These are phyloP conservation scores for Poecilia latipinna DNA, from an alignment of 2,113 vertebrate species.

Conservation along the genomic window DNA sequence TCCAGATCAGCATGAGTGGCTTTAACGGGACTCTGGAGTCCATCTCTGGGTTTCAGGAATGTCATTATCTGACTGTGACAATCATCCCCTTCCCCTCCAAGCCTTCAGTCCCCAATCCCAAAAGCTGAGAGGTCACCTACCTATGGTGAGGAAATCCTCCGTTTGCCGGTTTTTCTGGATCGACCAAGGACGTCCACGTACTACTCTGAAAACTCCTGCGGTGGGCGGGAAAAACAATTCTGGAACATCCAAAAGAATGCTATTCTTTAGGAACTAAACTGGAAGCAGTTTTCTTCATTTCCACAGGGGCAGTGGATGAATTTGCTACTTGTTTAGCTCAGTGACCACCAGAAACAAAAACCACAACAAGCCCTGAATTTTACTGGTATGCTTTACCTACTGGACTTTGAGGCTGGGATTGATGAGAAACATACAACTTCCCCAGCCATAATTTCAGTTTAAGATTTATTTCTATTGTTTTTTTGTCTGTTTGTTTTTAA, in stretches of 20 bases:
- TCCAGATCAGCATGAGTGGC: slow-evolving; percentile 64
- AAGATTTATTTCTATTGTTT: background rate
- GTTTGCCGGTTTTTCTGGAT: slow-evolving; percentile 71
- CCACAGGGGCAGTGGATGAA: background rate
- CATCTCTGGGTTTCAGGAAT: slow-evolving; percentile 83
- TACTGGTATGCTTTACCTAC: background rate
- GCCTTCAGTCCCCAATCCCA: slow-evolving; percentile 47
- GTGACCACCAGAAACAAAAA: background rate
- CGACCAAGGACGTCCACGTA: slow-evolving; percentile 78
- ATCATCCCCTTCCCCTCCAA: slow-evolving; percentile 50
- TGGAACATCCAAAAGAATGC: slow-evolving; percentile 73
- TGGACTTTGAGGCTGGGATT: no score
- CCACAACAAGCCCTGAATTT: background rate
- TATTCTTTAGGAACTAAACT: slow-evolving; percentile 56
- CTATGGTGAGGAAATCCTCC: slow-evolving; percentile 74
- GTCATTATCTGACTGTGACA: slow-evolving; percentile 79
- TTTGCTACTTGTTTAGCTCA: background rate
- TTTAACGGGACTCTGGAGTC: slow-evolving; percentile 73
- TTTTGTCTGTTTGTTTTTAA: no score
- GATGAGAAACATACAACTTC: no score
- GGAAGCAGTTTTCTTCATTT: background rate
- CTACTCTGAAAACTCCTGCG: slow-evolving; percentile 56
- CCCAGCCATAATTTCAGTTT: no score
- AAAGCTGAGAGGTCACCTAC: slow-evolving; percentile 74
- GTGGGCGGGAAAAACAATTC: slow-evolving; percentile 46